Evolutionary conservation across 2,113 vertebrate species (phyloP), one percentile per base, ranked within the genome.

Genomic region (Malaclemys terrapin): DNA sequence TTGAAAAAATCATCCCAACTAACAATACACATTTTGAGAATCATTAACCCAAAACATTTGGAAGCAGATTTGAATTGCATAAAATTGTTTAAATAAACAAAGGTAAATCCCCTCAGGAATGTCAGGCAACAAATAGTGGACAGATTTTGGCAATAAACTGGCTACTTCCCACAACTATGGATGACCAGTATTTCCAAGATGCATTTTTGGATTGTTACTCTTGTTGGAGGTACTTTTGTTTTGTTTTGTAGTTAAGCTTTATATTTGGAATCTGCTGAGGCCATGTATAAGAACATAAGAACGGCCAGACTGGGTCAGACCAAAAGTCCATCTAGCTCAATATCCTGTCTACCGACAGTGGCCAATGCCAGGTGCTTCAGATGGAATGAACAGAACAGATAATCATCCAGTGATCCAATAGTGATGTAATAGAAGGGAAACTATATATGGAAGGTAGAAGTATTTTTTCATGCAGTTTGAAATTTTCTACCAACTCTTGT

Each of bases 101-200:
- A 90, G 31, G 2, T 93, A 86, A 85, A 24, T 93, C 90, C 92
- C 83, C 88, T 84, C 56, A 97, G 95, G 92, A 94, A 49, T 92
- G 94, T 95, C 89, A 95, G 24, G 49, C 59, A 95, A 84, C 83
- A 89, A 72, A 87, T 92, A 78, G 92, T 57, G 49, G 49, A 50
- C 83, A 93, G n/a, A 38, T 80, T 84, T 95, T 96, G 96, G 96
- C 97, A 91, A 62, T 12, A 45, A 91, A 91, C n/a, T 88, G 78
- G 6, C 80, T 96, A 81, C 85, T 97, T 95, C 90, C 87, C 94
- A 76, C 10, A 93, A 76, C 82, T 91, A 85, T 54, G 89, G 82
- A 89, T 87, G 27, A 93, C 10, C 85, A 89, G 14, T 42, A 52
- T 86, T 78, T 76, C 47, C 52, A 84, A 78, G 87, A 93, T 89